phyloP scores from a whole-genome alignment of 2,113 vertebrate genomes.

The Panurus biarmicus region DNA sequence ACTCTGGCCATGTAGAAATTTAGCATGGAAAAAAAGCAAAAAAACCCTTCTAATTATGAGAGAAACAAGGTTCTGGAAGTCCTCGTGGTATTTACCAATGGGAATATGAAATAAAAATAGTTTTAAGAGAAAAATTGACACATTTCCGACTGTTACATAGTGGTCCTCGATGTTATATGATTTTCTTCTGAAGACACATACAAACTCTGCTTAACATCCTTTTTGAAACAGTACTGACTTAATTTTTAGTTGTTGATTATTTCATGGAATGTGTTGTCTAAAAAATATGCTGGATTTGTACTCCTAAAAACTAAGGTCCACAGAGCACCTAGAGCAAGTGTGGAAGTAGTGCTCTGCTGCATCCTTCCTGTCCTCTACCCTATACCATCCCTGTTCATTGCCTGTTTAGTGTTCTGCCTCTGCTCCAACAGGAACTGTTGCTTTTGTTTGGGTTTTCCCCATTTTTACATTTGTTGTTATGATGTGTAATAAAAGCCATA shows the following conservation, averaged over 20 bases:
- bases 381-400: neutral
- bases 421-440: neutral
- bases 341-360: neutral
- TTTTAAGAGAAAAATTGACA: neutral
- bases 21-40: neutral
- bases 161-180: accelerated
- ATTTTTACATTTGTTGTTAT: neutral
- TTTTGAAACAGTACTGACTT: neutral
- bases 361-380: neutral
- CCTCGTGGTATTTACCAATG: neutral
- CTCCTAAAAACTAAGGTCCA: neutral
- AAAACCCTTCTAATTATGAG: neutral
- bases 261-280: neutral
- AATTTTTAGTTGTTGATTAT: neutral
- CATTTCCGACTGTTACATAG: neutral
- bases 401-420: neutral
- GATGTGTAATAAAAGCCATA: neutral
- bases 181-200: neutral
- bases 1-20: neutral
- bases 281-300: neutral
- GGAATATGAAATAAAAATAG: neutral
- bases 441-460: neutral
- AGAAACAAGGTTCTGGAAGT: neutral
- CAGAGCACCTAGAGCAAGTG: neutral
- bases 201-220: neutral